A percentile compares a stretch with the other conserved stretches of the same genome.
Evolutionary conservation across 2,113 vertebrate species (phyloP).

Genomic region (Formicarius rufipectus): DNA sequence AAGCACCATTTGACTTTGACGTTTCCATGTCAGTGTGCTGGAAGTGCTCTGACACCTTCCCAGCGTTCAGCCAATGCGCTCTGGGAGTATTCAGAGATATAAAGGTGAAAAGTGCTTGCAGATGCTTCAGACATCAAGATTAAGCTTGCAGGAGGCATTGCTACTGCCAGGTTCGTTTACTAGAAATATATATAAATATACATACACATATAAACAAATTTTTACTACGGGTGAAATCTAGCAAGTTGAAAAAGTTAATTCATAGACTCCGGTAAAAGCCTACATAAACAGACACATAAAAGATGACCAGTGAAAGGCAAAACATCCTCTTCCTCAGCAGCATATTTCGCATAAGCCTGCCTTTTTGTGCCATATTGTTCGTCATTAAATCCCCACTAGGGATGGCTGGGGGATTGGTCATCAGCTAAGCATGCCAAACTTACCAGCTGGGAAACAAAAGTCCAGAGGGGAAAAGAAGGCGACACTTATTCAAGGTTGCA

Average conservation of each 20-base stretch:
- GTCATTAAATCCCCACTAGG: neutral
- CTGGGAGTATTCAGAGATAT: neutral
- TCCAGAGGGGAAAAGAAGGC: neutral
- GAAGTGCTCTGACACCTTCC: neutral
- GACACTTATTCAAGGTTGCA: neutral
- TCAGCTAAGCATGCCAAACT: neutral
- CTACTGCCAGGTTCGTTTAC: neutral
- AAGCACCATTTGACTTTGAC: neutral
- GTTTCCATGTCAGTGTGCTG: neutral
- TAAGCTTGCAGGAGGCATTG: neutral
- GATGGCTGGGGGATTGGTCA: neutral
- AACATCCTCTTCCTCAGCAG: neutral
- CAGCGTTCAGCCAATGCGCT: fast-evolving
- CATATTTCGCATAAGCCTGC: neutral
- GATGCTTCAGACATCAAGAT: neutral
- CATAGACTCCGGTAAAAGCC: neutral
- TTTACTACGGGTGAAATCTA: neutral
- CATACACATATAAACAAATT: neutral
- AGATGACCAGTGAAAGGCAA: neutral
- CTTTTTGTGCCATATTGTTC: neutral
- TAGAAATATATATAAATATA: neutral
- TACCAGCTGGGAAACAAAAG: neutral
- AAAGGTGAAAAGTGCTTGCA: neutral
- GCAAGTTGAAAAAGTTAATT: neutral
- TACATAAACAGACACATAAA: neutral